Base-by-base conservation (phyloP, 2,797 vertebrate species). In the Falco naumanni region DNA sequence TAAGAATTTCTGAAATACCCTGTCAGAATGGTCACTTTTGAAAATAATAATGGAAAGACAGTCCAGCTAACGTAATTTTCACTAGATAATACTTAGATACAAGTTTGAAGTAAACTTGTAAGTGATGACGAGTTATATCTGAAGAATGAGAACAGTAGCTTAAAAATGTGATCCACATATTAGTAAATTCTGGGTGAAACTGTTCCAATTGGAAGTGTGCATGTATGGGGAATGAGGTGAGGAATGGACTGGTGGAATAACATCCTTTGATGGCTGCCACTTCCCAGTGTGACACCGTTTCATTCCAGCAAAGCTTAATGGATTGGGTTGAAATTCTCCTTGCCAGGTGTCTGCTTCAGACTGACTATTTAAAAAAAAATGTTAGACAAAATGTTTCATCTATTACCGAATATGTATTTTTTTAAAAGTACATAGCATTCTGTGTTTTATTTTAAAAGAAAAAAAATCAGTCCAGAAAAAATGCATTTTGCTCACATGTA, bases 1-100 rank as follows among this genome's bases (percentile, higher is more conserved):
- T 99, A 98, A 98, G 98, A 97, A 91, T 93, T 95, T 92, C 51
- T 80, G 63, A 86, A 94, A 31, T 51, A 63, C 5, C 8, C 24
- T 71, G 21, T 87, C 41, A 60, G 85, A 87, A 61, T 66, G 63
- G 21, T 91, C 20, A 47, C 8, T 91, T 90, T 28, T 75, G 63
- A 93, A 85, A 95, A 31, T 17, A 88, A 65, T 51, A 63, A 10
- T 69, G 10, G n/a, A 17, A 91, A 87, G 13, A 29, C 60, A 41
- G 37, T 51, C 28, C 20, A 56, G 19, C 53, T 70, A 84, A 33
- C 33, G 37, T 0, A 3, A 69, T n/a, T 71, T 85, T 86, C 53
- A 53, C 28, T 64, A 63, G 22, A 19, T 77, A 65, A 61, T 76
- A 39, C 39, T 70, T 80, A 34, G 79, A 47, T 92, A 16, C 10